Evolutionary conservation across 2,888 invertebrate genomes (phyloP), one percentile per base, ranked within the genome.

Genomic region (Sthenelais limicola): DNA sequence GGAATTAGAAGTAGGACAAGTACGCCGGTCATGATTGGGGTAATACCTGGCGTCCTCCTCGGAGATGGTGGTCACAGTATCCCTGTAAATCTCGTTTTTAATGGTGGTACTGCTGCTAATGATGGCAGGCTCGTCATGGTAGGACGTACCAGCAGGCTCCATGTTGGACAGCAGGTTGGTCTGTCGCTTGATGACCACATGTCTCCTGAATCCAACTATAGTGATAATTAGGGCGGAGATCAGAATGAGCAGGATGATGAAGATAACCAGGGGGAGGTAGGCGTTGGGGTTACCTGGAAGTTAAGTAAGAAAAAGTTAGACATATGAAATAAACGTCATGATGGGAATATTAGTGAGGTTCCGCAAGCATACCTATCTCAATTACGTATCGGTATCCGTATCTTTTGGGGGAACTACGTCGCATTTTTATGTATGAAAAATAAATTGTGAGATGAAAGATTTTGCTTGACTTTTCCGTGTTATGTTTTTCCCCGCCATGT

Each of bases 161-260:
- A 62, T 62, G 62, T 62, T 62, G 38, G 62, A 38, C 24, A 62
- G 62, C 21, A 62, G 62, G 1, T 62, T 43, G 38, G 26, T 24
- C 26, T 62, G 62, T 7, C 62, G 62, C 24, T 62, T 62, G 62
- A 38, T 1, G 35, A 26, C 21, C 4, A 35, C 38, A 43, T 62
- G 62, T 15, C 62, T 35, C 35, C 62, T 21, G 35, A 62, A 62
- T 9, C 35, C 62, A 3, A 62, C 62, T 9, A 62, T 62, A 26
- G 62, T 62, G 38, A 26, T 43, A 35, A 62, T 62, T 24, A 62
- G 62, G n/a, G 62, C 38, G 5, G 38, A 21, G 35, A 62, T 62
- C 24, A 62, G 62, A 43, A 62, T 62, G 62, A 62, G 62, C 35
- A 62, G 62, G 38, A 62, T 62, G 62, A 62, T 62, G 38, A 62